Base-by-base conservation (phyloP, 2,113 vertebrate genomes). In the Peromyscus polionotus region DNA sequence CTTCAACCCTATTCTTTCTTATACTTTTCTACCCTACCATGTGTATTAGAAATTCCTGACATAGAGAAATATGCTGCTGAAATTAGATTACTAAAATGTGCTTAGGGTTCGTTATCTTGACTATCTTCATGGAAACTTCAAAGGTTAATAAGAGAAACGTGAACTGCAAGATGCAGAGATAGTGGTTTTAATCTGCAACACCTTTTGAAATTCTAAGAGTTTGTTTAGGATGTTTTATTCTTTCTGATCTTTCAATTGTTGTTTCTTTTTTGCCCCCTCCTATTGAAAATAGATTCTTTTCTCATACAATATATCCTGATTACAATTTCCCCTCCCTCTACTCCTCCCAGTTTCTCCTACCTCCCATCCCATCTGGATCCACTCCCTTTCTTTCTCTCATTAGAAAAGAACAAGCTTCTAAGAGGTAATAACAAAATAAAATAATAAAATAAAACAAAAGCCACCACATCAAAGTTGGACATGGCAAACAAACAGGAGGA, bases 11-110 rank as follows among this genome's bases (percentile, higher is more conserved):
- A 63, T 75, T 59, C 72, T 93, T 97, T 96, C 68, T 96, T 90
- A 51, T 51, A 91, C 42, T 91, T 95, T 94, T 67, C 77, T 63
- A 89, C 77, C 85, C 68, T 68, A 94, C 12, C 72, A 91, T 59
- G 45, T 31, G 61, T 65, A 36, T 79, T 88, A n/a, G 68, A 96
- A 94, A 95, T 81, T 68, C 61, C 31, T 95, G 87, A 97, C 75
- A 51, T 59, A 81, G 28, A 90, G 73, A 90, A 94, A 11, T 59
- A 97, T 94, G 61, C 17, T 93, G 73, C 84, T 93, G 94, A 94
- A 81, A 90, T 81, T 59, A 39, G 97, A 91, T 92, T 94, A 92
- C 81, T 90, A 90, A 96, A 93, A 88, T 76, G 91, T 73, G 13
- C 13, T 77, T 67, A 65, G 89, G 33, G 0, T 80, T 91, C 77